These are phyloP conservation scores for Halcyon chelicuti DNA, from an alignment of 2,797 vertebrate species.

Conservation along the genomic window DNA sequence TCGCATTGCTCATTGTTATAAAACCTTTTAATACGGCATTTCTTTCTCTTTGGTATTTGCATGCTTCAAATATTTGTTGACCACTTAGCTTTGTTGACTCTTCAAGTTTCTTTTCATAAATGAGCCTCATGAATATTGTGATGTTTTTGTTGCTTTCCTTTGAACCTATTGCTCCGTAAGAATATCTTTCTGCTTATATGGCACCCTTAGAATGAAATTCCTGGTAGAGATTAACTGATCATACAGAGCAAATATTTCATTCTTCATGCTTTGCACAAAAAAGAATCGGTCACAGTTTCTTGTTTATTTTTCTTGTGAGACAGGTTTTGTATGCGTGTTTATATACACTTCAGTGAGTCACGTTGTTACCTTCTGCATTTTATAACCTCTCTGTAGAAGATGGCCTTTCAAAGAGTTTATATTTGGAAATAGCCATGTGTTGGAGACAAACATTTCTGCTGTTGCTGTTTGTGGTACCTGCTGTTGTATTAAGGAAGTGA, in stretches of 20 bases:
- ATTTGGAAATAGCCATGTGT: background rate
- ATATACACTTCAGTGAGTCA: background rate
- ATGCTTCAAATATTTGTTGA: slow-evolving; percentile 48
- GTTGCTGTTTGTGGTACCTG: background rate
- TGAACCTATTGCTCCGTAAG: background rate
- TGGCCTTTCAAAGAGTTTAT: background rate
- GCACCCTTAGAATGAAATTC: background rate
- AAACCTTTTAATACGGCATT: background rate
- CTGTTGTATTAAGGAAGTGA: background rate
- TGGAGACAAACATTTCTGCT: background rate
- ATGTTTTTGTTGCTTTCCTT: slow-evolving; percentile 2
- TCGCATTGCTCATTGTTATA: background rate
- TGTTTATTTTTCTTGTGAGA: background rate
- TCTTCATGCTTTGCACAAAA: background rate
- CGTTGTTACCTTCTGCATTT: background rate
- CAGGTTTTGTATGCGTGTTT: background rate
- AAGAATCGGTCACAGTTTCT: background rate
- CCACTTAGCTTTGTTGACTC: slow-evolving; percentile 4
- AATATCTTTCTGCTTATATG: background rate
- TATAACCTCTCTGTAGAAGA: background rate
- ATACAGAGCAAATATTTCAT: background rate
- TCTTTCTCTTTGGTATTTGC: background rate
- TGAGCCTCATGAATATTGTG: background rate
- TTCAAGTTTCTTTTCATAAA: background rate
- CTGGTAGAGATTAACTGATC: background rate